Evolutionary conservation across 2,888 invertebrate genomes (phyloP).

Genomic region (Seira musarum): DNA sequence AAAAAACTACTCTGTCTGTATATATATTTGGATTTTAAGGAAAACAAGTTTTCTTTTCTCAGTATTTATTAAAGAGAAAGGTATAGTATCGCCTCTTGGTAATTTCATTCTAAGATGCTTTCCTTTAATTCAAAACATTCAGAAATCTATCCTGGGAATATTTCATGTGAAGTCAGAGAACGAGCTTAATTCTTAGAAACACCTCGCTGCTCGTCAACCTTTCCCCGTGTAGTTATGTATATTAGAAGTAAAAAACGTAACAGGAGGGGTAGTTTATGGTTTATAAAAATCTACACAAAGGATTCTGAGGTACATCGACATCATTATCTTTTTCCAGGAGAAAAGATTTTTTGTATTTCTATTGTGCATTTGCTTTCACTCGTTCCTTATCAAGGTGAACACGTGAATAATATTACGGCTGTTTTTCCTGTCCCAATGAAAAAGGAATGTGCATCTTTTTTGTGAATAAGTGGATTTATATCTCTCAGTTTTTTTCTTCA

Average conservation of each 20-base stretch:
- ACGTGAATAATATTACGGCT: too few relatives aligned
- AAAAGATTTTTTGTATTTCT: too few relatives aligned
- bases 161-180: slow-evolving; percentile 57
- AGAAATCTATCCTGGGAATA: slow-evolving; percentile 59
- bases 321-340: slow-evolving; percentile 38
- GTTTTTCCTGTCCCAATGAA: too few relatives aligned
- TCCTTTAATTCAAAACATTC: slow-evolving; percentile 59
- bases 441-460: too few relatives aligned
- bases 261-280: slow-evolving; percentile 41
- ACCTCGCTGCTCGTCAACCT: too few relatives aligned
- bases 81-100: slow-evolving; percentile 43
- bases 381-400: too few relatives aligned
- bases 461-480: slow-evolving; percentile 54
- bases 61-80: slow-evolving; percentile 49
- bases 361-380: too few relatives aligned
- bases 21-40: slow-evolving; percentile 1
- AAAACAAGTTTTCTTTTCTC: too few relatives aligned
- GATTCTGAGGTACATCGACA: too few relatives aligned
- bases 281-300: slow-evolving; percentile 9
- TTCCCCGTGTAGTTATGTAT: slow-evolving; percentile 32
- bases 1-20: slow-evolving; percentile 16
- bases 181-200: slow-evolving; percentile 47
- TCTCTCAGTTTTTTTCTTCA: too few relatives aligned
- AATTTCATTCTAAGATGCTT: slow-evolving; percentile 44
- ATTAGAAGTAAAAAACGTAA: slow-evolving; percentile 47